These are phyloP conservation scores for Erpobdella octoculata DNA, from an alignment of 2,888 invertebrate species.

Conservation along the genomic window DNA sequence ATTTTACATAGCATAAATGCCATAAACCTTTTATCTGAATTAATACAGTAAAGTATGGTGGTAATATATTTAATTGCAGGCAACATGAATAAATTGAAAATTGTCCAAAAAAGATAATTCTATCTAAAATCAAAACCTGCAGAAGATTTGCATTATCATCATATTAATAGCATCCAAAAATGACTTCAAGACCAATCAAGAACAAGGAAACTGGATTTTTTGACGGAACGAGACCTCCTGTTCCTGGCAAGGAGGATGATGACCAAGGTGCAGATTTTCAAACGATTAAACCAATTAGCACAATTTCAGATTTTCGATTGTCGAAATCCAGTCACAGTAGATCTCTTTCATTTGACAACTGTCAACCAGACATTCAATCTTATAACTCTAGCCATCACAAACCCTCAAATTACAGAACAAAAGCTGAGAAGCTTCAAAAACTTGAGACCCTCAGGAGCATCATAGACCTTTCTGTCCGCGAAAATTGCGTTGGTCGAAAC, in stretches of 20 bases:
- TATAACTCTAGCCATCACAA: background rate
- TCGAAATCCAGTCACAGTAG: background rate
- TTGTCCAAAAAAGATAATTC: no score
- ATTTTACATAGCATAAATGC: no score
- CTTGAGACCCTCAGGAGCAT: background rate
- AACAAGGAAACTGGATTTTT: background rate
- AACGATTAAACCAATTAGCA: background rate
- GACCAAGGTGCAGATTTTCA: background rate
- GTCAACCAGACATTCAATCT: background rate
- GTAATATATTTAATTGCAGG: no score
- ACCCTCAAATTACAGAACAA: no score
- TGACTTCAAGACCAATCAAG: background rate
- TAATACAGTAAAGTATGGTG: no score
- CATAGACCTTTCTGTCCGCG: background rate
- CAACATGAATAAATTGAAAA: no score
- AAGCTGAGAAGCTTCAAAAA: background rate
- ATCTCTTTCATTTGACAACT: background rate
- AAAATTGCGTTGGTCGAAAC: no score
- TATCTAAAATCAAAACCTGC: no score
- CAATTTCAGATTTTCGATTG: no score
- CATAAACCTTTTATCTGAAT: no score
- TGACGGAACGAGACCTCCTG: conserved; percentile 15
- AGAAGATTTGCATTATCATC: background rate
- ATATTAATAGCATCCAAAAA: background rate
- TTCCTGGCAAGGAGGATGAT: conserved; percentile 29